Percentiles rank a stretch among this genome's conserved stretches.
These are phyloP conservation scores for Gila orcuttii DNA, from an alignment of 2,113 vertebrate genomes.

Conservation along the genomic window DNA sequence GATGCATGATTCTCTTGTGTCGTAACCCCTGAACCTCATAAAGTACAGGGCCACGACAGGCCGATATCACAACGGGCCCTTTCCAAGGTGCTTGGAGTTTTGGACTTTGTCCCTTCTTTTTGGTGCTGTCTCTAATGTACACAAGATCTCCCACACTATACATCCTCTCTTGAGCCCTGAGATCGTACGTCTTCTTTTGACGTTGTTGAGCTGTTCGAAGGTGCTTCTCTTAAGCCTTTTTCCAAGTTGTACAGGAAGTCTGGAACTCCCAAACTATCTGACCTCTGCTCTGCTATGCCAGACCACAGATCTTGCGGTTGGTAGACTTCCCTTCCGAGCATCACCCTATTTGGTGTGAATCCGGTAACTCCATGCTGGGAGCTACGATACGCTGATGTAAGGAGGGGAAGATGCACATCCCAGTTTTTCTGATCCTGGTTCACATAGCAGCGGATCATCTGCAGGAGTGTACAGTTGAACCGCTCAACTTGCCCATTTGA, in stretches of 20 bases:
- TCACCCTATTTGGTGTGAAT: constrained; percentile 29
- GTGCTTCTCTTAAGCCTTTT: neutral
- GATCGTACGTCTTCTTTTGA: constrained; percentile 24
- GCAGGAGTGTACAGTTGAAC: neutral
- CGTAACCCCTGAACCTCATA: too few species aligned
- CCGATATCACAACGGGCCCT: too few species aligned
- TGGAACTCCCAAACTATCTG: neutral
- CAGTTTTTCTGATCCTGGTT: constrained; percentile 39
- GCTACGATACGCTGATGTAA: neutral
- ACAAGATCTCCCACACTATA: constrained; percentile 46
- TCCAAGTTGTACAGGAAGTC: neutral
- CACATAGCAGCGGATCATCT: constrained; percentile 30
- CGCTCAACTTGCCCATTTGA: constrained; percentile 4
- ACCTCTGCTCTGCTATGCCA: neutral
- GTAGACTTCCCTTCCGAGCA: constrained; percentile 33
- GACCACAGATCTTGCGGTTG: constrained; percentile 23
- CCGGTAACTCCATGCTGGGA: constrained; percentile 15
- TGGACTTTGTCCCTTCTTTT: too few species aligned
- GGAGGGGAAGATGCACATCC: constrained; percentile 16
- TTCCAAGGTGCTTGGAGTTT: too few species aligned
- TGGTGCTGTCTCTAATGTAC: neutral
- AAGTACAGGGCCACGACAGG: too few species aligned
- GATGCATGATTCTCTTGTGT: too few species aligned
- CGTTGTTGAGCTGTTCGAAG: neutral
- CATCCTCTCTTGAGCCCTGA: neutral